These are phyloP conservation scores for Brassicogethes aeneus DNA, from an alignment of 2,888 invertebrate species.

Conservation along the genomic window DNA sequence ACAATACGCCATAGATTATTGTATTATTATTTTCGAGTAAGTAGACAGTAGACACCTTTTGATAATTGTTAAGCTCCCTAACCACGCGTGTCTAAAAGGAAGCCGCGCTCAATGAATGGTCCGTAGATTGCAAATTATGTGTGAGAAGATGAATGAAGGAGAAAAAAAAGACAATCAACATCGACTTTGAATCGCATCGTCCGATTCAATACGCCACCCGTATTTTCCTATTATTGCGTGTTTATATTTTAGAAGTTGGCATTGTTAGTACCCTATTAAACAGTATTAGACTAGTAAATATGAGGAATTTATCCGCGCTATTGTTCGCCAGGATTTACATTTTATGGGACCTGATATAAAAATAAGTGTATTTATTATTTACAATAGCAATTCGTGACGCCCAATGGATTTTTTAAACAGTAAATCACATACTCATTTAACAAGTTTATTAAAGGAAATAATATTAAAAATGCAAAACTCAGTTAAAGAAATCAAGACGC, in stretches of 20 bases:
- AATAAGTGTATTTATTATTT: too few relatives aligned
- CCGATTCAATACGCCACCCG: constrained; percentile 5
- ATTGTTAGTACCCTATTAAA: constrained; percentile 5
- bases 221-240: constrained; percentile 14
- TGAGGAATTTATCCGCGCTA: too few relatives aligned
- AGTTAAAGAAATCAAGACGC: constrained; percentile 10
- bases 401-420: too few relatives aligned
- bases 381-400: too few relatives aligned
- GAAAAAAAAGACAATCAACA: constrained; percentile 9
- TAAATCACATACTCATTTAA: too few relatives aligned
- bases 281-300: too few relatives aligned
- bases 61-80: constrained; percentile 22
- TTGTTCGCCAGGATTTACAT: too few relatives aligned
- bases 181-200: not conserved
- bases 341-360: too few relatives aligned
- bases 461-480: not conserved
- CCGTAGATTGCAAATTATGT: constrained; percentile 17
- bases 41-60: constrained; percentile 11
- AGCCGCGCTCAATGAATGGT: constrained; percentile 13
- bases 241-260: constrained; percentile 15
- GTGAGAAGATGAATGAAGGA: not conserved
- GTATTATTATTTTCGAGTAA: constrained; percentile 14
- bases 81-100: constrained; percentile 20
- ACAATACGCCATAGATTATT: constrained; percentile 17
- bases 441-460: too few relatives aligned